A percentile compares a stretch with the other conserved stretches of the same genome.
Evolutionary conservation across 2,797 vertebrate genomes (phyloP).

Genomic region (Coracias cyanogaster): DNA sequence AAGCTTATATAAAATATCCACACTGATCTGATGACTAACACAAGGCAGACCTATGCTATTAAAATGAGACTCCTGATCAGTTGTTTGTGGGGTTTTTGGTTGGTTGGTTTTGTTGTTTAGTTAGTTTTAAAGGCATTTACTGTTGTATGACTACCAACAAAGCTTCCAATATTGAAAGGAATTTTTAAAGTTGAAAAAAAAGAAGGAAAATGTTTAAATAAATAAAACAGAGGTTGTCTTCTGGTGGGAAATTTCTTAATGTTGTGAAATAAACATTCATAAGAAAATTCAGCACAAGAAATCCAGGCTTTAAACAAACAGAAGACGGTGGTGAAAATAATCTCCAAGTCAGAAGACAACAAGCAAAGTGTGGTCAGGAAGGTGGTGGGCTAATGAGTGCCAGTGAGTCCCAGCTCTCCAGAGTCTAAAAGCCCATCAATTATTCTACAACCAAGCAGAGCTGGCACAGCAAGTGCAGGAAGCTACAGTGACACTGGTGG

Average conservation of each 20-base stretch:
- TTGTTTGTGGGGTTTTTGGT: background rate
- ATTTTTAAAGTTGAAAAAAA: background rate
- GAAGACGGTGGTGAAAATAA: background rate
- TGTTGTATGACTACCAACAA: background rate
- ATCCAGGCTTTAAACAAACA: background rate
- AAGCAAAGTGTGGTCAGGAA: background rate
- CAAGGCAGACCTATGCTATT: background rate
- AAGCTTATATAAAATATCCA: background rate
- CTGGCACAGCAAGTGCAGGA: background rate
- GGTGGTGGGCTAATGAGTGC: too few relatives aligned
- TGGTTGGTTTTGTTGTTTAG: background rate
- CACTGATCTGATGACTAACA: background rate
- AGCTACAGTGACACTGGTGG: rapidly evolving
- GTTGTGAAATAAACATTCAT: background rate
- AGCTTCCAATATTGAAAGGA: background rate
- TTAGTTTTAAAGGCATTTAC: background rate
- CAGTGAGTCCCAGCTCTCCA: background rate
- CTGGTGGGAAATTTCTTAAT: conserved; percentile 12
- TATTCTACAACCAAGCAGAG: background rate
- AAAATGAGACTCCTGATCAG: background rate
- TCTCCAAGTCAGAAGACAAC: background rate
- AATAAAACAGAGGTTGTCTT: background rate
- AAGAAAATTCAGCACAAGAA: background rate
- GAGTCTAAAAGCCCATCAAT: rapidly evolving
- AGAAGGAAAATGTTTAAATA: background rate